Conservation (phyloP, 2,888 invertebrate genomes). For the Lithophane ornitopus region DNA sequence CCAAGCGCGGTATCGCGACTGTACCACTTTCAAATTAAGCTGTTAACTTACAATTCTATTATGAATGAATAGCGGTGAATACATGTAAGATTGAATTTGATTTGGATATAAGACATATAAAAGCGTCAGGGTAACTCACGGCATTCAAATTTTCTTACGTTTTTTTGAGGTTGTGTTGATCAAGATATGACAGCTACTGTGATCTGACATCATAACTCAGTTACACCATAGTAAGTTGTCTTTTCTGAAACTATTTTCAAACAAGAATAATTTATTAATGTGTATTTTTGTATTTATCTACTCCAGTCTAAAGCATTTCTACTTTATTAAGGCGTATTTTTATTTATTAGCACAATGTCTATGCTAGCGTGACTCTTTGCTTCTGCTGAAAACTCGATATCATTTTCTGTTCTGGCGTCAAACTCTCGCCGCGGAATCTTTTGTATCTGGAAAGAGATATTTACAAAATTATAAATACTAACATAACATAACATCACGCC, state of each 20-base stretch:
- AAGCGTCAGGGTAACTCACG: no score
- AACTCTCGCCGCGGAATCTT: slow-evolving; percentile 90
- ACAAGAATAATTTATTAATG: not conserved
- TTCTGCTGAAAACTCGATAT: slow-evolving; percentile 80
- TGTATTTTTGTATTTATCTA: not conserved
- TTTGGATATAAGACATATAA: not conserved
- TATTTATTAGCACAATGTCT: slow-evolving; percentile 50
- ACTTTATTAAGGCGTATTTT: slow-evolving; percentile 7
- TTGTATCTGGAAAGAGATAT: slow-evolving; percentile 86
- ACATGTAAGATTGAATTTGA: not conserved
- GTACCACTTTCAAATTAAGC: no score
- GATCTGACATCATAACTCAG: not conserved
- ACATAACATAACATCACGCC: no score
- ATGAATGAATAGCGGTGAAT: no score
- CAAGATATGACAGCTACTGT: not conserved
- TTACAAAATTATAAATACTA: not conserved
- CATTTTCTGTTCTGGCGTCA: slow-evolving; percentile 87
- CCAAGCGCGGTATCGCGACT: not conserved
- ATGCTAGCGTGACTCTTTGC: slow-evolving; percentile 91
- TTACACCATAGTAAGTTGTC: not conserved
- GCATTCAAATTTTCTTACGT: no score
- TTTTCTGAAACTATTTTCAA: not conserved
- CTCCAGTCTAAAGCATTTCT: not conserved
- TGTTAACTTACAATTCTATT: not conserved
- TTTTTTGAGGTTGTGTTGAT: not conserved